These are phyloP conservation scores for Thalassarche chlororhynchos DNA, from an alignment of 2,113 vertebrate species.

Conservation along the genomic window DNA sequence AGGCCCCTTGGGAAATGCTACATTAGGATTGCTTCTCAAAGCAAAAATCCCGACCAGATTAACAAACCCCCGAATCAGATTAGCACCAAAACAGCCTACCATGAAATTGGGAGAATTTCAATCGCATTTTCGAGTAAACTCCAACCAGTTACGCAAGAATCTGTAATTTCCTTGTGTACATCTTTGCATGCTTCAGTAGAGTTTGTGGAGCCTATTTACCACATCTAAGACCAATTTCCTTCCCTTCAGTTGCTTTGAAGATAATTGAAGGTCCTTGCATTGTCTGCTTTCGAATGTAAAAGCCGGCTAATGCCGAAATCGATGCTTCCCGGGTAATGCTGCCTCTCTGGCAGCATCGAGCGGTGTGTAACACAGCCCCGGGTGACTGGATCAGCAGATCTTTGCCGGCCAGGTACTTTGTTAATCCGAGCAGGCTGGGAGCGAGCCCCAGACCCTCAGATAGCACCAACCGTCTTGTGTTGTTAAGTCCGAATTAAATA, in stretches of 20 bases:
- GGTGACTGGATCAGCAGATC: constrained; percentile 35
- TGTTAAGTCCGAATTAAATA: constrained; percentile 57
- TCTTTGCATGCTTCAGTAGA: constrained; percentile 68
- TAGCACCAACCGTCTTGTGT: constrained; percentile 37
- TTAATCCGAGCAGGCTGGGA: constrained; percentile 58
- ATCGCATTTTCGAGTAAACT: constrained; percentile 35
- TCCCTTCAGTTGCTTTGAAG: constrained; percentile 80
- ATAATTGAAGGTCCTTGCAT: constrained; percentile 80
- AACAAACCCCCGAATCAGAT: not conserved
- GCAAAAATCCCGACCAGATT: not conserved
- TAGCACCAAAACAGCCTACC: not conserved
- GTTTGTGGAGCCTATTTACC: constrained; percentile 79
- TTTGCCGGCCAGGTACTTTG: constrained; percentile 37
- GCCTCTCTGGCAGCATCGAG: constrained; percentile 3
- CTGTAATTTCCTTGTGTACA: constrained; percentile 20
- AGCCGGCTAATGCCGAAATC: constrained; percentile 77
- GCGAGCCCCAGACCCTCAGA: not conserved
- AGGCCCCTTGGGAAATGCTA: not conserved
- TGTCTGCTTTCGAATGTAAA: constrained; percentile 77
- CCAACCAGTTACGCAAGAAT: not conserved
- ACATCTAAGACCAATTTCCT: constrained; percentile 83
- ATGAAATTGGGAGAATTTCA: not conserved
- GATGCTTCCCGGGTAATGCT: constrained; percentile 72
- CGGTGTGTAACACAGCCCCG: not conserved
- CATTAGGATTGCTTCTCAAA: not conserved